Evolutionary conservation across 2,888 invertebrate genomes (phyloP).

Genomic region (Oasisia sp.): DNA sequence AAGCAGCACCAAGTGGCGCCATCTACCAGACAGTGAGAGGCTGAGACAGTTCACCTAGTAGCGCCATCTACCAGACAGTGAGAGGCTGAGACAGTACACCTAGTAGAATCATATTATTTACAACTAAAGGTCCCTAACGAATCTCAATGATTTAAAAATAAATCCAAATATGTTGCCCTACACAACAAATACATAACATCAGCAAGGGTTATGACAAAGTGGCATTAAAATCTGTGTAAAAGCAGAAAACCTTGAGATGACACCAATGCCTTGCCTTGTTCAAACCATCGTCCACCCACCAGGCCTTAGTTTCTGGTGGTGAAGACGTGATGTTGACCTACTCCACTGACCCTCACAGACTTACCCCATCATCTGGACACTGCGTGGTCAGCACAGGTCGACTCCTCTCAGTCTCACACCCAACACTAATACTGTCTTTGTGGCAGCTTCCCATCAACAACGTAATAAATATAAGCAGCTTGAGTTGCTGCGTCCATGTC

Average conservation of each 20-base stretch:
- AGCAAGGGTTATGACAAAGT: not conserved
- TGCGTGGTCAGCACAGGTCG: not conserved
- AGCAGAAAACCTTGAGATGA: not conserved
- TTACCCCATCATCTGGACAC: not conserved
- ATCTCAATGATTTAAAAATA: not conserved
- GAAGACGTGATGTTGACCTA: not conserved
- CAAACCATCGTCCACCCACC: no score
- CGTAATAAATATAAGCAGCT: not conserved
- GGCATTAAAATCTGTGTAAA: slow-evolving; percentile 11
- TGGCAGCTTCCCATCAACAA: not conserved
- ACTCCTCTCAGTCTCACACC: not conserved
- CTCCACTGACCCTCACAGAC: not conserved
- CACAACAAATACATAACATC: slow-evolving; percentile 1
- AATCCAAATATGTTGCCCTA: slow-evolving; percentile 6
- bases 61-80: not conserved
- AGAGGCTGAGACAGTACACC: not conserved
- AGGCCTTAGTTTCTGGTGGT: not conserved
- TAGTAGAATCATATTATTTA: not conserved
- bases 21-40: not conserved
- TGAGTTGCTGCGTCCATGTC: not conserved
- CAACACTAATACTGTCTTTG: slow-evolving; percentile 17
- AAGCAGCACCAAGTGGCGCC: not conserved
- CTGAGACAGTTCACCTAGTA: not conserved
- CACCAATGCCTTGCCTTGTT: not conserved
- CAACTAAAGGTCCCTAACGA: not conserved